phyloP scores from a whole-genome alignment of 2,888 invertebrate species.

The Patella ulyssiponensis region DNA sequence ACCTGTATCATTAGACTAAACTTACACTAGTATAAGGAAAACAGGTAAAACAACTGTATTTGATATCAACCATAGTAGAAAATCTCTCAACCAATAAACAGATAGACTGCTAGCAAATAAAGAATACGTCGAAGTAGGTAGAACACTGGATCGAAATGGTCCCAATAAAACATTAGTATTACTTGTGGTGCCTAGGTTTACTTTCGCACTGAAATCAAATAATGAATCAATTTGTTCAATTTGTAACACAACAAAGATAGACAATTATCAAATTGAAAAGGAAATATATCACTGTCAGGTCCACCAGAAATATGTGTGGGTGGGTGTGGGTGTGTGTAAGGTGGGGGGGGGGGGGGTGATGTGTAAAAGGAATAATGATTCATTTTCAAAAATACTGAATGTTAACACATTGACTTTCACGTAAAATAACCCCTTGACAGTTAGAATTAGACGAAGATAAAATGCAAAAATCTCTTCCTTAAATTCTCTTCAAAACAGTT shows the following conservation, averaged over 20 bases:
- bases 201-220: slow-evolving; percentile 32
- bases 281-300: not conserved
- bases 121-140: slow-evolving; percentile 45
- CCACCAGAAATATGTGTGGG: too few relatives aligned
- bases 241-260: not conserved
- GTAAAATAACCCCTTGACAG: too few relatives aligned
- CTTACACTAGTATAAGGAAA: slow-evolving; percentile 52
- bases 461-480: too few relatives aligned
- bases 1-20: slow-evolving; percentile 5
- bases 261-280: too few relatives aligned
- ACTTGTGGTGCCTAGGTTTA: slow-evolving; percentile 44
- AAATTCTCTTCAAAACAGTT: not conserved
- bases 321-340: too few relatives aligned
- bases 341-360: too few relatives aligned
- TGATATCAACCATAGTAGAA: slow-evolving; percentile 44
- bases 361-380: too few relatives aligned
- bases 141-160: slow-evolving; percentile 44
- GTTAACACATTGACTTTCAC: too few relatives aligned
- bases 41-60: slow-evolving; percentile 48
- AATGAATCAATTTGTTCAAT: not conserved
- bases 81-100: slow-evolving; percentile 29
- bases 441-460: too few relatives aligned
- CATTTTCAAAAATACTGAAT: too few relatives aligned
- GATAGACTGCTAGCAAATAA: slow-evolving; percentile 35
- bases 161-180: slow-evolving; percentile 36